These are phyloP conservation scores for Corythornis vintsioides DNA, from an alignment of 2,113 vertebrate genomes.

Conservation along the genomic window DNA sequence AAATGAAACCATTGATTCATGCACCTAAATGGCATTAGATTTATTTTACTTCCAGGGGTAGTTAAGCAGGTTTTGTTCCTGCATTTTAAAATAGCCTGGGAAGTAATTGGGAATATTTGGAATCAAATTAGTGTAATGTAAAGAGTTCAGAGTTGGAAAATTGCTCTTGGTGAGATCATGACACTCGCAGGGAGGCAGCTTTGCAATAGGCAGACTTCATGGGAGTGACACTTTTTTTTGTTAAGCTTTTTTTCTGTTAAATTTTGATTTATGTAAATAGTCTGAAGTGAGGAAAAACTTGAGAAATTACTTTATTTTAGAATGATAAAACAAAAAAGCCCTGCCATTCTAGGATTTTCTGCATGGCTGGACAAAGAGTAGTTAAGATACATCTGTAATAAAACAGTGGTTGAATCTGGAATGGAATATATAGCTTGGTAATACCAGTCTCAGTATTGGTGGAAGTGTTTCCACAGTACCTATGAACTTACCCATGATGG, in stretches of 20 bases:
- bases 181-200: neutral
- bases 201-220: conserved; percentile 31
- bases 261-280: neutral
- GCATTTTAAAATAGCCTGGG: neutral
- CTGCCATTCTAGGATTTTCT: neutral
- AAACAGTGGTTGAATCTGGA: neutral
- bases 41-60: conserved; percentile 16
- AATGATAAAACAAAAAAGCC: neutral
- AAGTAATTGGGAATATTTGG: conserved; percentile 28
- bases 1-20: conserved; percentile 6
- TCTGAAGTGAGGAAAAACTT: neutral
- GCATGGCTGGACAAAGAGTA: neutral
- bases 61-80: conserved; percentile 23
- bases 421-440: neutral
- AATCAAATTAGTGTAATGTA: neutral
- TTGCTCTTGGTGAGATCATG: neutral
- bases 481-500: neutral
- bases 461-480: neutral
- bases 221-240: neutral
- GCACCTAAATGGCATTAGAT: neutral
- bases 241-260: neutral
- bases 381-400: neutral
- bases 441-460: neutral
- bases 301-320: neutral
- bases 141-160: conserved; percentile 19